Evolutionary conservation across 2,888 invertebrate species (phyloP).

Genomic region (Proisotoma minuta): DNA sequence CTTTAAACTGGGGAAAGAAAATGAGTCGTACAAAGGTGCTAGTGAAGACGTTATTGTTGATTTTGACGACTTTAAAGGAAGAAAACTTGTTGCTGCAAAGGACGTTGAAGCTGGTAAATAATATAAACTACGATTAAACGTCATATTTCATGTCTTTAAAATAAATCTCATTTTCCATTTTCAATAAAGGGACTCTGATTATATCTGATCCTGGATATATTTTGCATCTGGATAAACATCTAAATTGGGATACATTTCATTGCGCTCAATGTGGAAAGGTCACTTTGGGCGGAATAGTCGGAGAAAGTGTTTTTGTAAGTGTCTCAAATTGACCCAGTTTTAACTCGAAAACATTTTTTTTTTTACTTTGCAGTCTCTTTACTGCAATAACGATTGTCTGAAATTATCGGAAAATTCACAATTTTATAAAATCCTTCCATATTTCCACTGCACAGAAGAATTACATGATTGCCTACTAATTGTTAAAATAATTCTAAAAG

Average conservation of each 20-base stretch:
- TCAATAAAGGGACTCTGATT: not conserved
- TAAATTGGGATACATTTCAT: not conserved
- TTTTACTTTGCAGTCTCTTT: not conserved
- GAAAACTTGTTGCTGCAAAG: not conserved
- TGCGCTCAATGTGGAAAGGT: not conserved
- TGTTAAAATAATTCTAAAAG: not conserved
- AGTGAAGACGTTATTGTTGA: not conserved
- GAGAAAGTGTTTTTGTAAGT: not conserved
- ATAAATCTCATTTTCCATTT: not conserved
- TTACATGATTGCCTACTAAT: not conserved
- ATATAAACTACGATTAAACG: not conserved
- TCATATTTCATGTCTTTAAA: not conserved
- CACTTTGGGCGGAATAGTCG: not conserved
- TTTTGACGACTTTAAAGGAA: not conserved
- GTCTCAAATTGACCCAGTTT: not conserved
- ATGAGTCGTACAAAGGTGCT: not conserved
- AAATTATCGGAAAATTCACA: no score
- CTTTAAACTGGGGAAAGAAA: not conserved
- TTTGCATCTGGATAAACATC: not conserved
- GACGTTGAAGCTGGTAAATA: not conserved
- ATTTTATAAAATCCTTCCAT: no score
- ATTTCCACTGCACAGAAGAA: not conserved
- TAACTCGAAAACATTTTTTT: not conserved
- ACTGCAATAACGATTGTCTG: not conserved
- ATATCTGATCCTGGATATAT: not conserved